Percentiles rank a stretch among this genome's conserved stretches.
phyloP scores from a whole-genome alignment of 2,797 vertebrate species.

The Eurystomus glaucurus region DNA sequence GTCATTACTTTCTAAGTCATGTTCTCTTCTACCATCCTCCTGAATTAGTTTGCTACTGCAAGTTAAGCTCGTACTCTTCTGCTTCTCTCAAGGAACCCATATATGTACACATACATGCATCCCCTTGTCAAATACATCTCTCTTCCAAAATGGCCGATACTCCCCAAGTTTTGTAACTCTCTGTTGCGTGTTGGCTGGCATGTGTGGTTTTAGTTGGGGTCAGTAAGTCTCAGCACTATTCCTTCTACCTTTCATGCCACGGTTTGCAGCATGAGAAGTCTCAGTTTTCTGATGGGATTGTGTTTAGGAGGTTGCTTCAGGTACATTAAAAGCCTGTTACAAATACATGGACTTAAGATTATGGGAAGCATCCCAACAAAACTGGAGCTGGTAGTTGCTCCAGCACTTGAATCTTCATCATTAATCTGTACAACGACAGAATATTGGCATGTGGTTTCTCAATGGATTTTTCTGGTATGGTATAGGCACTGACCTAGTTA shows the following conservation, averaged over 20 bases:
- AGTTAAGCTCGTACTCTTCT: constrained; percentile 1
- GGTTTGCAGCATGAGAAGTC: background rate
- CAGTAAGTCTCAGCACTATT: background rate
- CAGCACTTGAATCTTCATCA: background rate
- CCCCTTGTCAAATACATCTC: background rate
- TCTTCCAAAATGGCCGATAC: background rate
- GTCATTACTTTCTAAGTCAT: background rate
- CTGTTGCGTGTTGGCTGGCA: background rate
- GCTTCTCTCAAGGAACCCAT: background rate
- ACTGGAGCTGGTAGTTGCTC: background rate
- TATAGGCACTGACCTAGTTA: background rate
- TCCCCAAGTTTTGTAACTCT: background rate
- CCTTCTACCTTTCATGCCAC: background rate
- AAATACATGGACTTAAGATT: background rate
- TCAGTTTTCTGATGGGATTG: background rate
- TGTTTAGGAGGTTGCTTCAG: constrained; percentile 15
- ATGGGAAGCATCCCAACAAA: background rate
- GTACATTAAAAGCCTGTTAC: background rate
- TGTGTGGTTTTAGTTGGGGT: background rate
- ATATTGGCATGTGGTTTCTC: background rate
- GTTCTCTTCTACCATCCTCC: background rate
- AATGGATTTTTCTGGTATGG: background rate
- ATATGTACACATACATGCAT: background rate
- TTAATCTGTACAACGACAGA: background rate
- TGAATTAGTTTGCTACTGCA: constrained; percentile 13